Percentiles rank a stretch among this genome's conserved stretches.
Evolutionary conservation across 2,113 vertebrate species (phyloP).

Genomic region (Sceloporus tristichus): DNA sequence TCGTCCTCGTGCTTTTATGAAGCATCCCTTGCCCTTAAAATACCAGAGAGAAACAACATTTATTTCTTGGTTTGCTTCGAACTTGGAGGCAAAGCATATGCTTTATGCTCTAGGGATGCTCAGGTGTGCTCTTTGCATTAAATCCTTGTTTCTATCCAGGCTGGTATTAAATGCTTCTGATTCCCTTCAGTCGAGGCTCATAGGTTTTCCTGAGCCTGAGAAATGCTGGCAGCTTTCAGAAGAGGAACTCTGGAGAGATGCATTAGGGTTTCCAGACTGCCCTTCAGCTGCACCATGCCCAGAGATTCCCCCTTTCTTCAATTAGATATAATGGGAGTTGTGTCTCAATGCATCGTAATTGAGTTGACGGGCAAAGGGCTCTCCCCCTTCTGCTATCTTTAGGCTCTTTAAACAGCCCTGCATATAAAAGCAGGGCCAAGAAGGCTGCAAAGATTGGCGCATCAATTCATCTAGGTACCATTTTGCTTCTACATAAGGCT

Average conservation of each 20-base stretch:
- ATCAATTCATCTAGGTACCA: fast-evolving
- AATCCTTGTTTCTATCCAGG: not conserved
- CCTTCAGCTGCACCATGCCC: not conserved
- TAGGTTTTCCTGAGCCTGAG: not conserved
- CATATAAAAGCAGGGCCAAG: not conserved
- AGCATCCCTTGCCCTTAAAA: slow-evolving; percentile 48
- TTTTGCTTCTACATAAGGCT: too few relatives aligned
- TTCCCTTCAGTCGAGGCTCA: not conserved
- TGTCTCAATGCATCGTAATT: not conserved
- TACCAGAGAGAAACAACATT: slow-evolving; percentile 56
- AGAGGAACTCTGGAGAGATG: fast-evolving
- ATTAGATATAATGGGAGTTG: slow-evolving; percentile 28
- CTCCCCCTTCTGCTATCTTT: not conserved
- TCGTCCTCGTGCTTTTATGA: slow-evolving; percentile 50
- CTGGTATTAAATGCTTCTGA: fast-evolving
- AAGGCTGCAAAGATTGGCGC: fast-evolving
- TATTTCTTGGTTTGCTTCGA: slow-evolving; percentile 23
- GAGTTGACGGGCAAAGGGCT: not conserved
- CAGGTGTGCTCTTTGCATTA: not conserved
- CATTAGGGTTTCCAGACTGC: not conserved
- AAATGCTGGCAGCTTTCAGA: not conserved
- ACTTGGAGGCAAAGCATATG: slow-evolving; percentile 23
- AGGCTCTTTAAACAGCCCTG: not conserved
- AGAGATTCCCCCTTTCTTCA: not conserved
- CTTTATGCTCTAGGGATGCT: slow-evolving; percentile 22